phyloP scores from a whole-genome alignment of 2,113 vertebrate genomes.

The Tupaia tana region DNA sequence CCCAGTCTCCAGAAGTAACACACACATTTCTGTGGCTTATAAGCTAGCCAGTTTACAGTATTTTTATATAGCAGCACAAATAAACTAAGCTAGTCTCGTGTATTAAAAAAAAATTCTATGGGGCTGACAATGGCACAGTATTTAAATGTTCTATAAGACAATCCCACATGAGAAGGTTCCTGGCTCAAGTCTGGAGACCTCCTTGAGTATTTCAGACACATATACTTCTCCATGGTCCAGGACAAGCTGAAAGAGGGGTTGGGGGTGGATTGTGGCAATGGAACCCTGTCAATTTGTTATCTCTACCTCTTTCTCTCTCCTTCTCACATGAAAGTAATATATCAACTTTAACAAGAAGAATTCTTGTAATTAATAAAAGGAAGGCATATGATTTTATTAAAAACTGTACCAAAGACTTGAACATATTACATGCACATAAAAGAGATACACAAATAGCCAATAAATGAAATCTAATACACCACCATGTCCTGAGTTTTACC shows the following conservation, averaged over 20 bases:
- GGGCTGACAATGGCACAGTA: not conserved
- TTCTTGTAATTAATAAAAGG: not conserved
- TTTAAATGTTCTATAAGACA: not conserved
- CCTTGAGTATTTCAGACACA: too few relatives aligned
- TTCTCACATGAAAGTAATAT: too few relatives aligned
- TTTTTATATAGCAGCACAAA: not conserved
- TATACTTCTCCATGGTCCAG: too few relatives aligned
- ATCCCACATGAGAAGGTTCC: too few relatives aligned
- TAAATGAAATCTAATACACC: not conserved
- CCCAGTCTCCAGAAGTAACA: not conserved
- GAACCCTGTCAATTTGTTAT: too few relatives aligned
- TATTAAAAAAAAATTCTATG: not conserved
- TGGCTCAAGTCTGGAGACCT: too few relatives aligned
- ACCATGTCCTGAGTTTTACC: not conserved
- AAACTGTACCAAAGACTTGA: not conserved
- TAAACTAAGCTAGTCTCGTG: not conserved
- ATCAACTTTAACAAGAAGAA: not conserved
- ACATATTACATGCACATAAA: not conserved
- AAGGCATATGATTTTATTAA: constrained; percentile 25
- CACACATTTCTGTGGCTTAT: not conserved
- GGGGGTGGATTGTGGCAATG: too few relatives aligned
- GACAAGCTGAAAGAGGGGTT: too few relatives aligned
- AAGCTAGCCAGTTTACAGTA: not conserved
- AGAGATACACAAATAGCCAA: not conserved
- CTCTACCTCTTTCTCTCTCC: too few relatives aligned